Evolutionary conservation across 2,113 vertebrate species (phyloP), one percentile per base, ranked within the genome.

Genomic region (Laticauda colubrina): DNA sequence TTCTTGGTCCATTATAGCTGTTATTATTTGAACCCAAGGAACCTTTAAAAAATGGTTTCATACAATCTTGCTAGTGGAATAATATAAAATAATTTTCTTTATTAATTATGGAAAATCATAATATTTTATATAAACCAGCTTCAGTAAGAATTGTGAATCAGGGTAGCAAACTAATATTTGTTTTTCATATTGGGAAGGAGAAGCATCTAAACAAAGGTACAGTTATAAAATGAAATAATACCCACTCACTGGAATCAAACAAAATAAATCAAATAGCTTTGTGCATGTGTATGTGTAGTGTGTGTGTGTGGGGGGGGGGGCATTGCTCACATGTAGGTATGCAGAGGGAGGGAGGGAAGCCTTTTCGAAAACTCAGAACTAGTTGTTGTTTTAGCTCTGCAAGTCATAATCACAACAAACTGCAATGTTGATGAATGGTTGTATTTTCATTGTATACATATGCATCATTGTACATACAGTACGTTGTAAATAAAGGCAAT

Each of bases 261-360:
- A 48, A 26, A 48, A 92, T 81, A 54, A 75, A 15, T 2, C 43
- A 75, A 8, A 48, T 56, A 21, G 8, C 3, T 39, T 55, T 18
- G 54, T 55, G 54, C 15, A 2, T 39, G n/a, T 39, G 69, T 39
- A 0, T 20, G n/a, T 81, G n/a, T 39, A 48, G 1, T 20, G n/a
- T 39, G n/a, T 21, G 69, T 18, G 69, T 20, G 0, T 5, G 14
- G 0, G 5, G 5, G 1, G 18, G 64, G 1, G 34, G 6, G 15
- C 2, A 34, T 75, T 75, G n/a, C 69, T 75, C n/a, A 75, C 69
- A 3, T 34, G 69, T 20, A n/a, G 15, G 18, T 39, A 39, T 81
- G 15, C 34, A 3, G 3, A 26, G 2, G 69, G 69, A 2, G 61
- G 4, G 12, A 81, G n/a, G 6, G 69, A 75, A 57, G 14, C 34